Evolutionary conservation across 2,888 invertebrate species (phyloP).

Genomic region (Camponotus fellah): DNA sequence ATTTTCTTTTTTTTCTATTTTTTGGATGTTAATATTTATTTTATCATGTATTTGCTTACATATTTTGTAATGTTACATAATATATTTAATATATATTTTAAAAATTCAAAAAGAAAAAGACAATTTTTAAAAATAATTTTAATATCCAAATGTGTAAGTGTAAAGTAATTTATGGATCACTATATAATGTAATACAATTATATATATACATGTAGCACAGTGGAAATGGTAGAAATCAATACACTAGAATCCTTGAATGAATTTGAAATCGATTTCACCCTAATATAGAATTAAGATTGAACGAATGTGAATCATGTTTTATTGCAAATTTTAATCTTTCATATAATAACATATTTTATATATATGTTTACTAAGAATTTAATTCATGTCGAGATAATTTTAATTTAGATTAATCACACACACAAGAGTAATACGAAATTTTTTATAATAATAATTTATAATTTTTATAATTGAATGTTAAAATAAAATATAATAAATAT

Average conservation of each 20-base stretch:
- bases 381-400: conserved; percentile 4
- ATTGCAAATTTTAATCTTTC: neutral
- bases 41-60: neutral
- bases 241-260: neutral
- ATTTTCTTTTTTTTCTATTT: neutral
- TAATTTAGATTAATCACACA: neutral
- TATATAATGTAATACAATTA: neutral
- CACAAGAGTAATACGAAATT: neutral
- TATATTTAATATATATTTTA: neutral
- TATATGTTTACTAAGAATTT: neutral
- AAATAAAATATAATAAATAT: neutral
- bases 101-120: neutral
- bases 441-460: no score
- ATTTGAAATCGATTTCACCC: neutral
- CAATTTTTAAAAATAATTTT: neutral
- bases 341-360: neutral
- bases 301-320: neutral
- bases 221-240: neutral
- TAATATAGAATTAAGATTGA: neutral
- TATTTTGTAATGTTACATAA: neutral
- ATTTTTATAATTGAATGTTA: neutral
- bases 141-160: neutral
- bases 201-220: neutral
- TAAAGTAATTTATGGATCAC: neutral
- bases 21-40: neutral